phyloP scores from a whole-genome alignment of 2,797 vertebrate species.

The Syndactyla subalaris region DNA sequence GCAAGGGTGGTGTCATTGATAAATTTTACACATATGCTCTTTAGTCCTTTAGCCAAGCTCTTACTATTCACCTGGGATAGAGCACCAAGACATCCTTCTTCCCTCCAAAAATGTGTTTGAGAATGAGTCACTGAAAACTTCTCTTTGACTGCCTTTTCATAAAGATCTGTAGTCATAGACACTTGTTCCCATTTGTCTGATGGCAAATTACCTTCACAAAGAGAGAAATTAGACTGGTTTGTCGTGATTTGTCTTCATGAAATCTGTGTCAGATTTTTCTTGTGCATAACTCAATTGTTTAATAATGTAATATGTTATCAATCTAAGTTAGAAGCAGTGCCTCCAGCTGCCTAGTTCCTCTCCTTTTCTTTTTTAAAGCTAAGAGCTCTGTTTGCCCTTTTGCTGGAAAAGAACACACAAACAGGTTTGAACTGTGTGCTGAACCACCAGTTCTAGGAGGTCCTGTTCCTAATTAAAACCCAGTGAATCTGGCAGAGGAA shows the following conservation, averaged over 20 bases:
- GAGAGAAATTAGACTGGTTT: neutral
- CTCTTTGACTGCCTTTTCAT: neutral
- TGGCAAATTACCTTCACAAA: neutral
- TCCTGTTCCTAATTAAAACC: conserved; percentile 12
- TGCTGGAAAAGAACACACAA: neutral
- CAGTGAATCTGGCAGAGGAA: neutral
- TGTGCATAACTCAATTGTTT: neutral
- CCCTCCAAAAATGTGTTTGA: neutral
- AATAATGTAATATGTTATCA: neutral
- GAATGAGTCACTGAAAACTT: neutral
- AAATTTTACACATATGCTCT: neutral
- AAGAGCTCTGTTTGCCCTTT: neutral
- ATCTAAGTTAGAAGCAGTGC: neutral
- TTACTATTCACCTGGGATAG: neutral
- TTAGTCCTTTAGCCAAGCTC: neutral
- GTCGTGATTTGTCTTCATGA: neutral
- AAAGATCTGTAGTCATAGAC: neutral
- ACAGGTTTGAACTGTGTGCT: neutral
- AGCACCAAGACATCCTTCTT: neutral
- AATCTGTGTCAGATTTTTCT: neutral
- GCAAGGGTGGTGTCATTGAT: neutral
- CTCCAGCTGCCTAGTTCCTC: neutral
- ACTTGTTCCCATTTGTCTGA: neutral
- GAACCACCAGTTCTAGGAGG: neutral
- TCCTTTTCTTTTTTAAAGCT: neutral